Evolutionary conservation across 2,797 vertebrate species (phyloP).

Genomic region (Harpagifer antarcticus): DNA sequence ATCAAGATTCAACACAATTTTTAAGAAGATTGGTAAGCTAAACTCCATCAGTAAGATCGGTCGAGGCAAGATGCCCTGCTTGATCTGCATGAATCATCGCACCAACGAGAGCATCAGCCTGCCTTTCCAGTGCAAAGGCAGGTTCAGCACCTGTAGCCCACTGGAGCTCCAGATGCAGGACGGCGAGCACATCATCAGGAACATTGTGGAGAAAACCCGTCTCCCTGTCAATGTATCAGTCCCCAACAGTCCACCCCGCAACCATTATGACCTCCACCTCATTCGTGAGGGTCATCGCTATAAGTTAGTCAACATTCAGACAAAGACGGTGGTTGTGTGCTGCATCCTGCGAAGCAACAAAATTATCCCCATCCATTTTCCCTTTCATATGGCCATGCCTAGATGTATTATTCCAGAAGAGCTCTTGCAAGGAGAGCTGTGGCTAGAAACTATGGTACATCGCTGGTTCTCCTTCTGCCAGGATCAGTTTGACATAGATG

Average conservation of each 20-base stretch:
- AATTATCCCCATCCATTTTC: conserved; percentile 94
- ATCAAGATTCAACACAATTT: conserved; percentile 96
- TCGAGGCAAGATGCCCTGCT: conserved; percentile 97
- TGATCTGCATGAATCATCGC: conserved; percentile 99
- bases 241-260: conserved; percentile 92
- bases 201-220: conserved; percentile 97
- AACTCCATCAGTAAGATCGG: conserved; percentile 96
- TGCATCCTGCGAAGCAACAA: conserved; percentile 92
- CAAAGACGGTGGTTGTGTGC: conserved; percentile 98
- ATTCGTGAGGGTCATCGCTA: conserved; percentile 98
- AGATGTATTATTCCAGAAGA: conserved; percentile 93
- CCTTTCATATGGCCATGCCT: conserved; percentile 91
- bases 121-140: conserved; percentile 97
- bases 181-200: conserved; percentile 96
- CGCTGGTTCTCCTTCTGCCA: conserved; percentile 95
- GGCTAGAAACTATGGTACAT: conserved; percentile 93
- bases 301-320: conserved; percentile 98
- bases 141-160: conserved; percentile 97
- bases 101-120: conserved; percentile 99
- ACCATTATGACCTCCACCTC: conserved; percentile 96
- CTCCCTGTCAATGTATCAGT: conserved; percentile 96
- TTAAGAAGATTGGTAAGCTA: conserved; percentile 97
- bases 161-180: conserved; percentile 99
- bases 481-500: conserved; percentile 97
- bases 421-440: conserved; percentile 91